Percentiles rank a stretch among this genome's conserved stretches.
Conservation (phyloP, 2,113 vertebrate species). For the Tupaia tana region DNA sequence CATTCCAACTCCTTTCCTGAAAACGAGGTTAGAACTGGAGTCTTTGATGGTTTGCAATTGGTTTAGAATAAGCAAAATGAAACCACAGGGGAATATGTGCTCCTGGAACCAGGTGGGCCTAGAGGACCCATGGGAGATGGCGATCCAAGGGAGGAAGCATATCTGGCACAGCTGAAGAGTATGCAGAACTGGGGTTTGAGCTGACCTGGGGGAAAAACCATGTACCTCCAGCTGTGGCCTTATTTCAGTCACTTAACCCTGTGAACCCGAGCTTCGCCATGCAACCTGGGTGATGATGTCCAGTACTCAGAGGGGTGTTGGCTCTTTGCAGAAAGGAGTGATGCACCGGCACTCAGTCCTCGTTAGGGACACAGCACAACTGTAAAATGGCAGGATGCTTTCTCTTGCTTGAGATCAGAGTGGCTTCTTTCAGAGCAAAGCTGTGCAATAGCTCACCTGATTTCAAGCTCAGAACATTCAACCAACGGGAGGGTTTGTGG, state of each 20-base stretch:
- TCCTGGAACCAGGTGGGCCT: background rate
- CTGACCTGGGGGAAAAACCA: no score
- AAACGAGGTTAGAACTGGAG: background rate
- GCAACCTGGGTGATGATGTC: fast-evolving
- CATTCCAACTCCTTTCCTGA: background rate
- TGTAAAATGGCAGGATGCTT: no score
- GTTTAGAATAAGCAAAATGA: background rate
- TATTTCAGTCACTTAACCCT: background rate
- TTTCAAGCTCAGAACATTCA: fast-evolving
- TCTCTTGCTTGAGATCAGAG: fast-evolving
- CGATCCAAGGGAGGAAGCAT: fast-evolving
- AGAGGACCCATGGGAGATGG: fast-evolving
- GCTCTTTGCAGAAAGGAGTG: no score
- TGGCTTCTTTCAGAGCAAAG: no score
- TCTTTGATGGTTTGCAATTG: background rate
- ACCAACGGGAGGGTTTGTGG: fast-evolving
- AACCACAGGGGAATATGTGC: no score
- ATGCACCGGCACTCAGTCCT: background rate
- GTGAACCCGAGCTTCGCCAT: background rate
- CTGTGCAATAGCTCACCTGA: fast-evolving
- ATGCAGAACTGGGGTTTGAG: fast-evolving
- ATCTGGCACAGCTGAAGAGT: fast-evolving
- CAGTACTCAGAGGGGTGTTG: fast-evolving
- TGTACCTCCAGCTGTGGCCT: background rate
- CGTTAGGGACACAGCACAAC: fast-evolving